Evolutionary conservation across 2,797 vertebrate genomes (phyloP), one percentile per base, ranked within the genome.

Genomic region (Denticeps clupeoides): DNA sequence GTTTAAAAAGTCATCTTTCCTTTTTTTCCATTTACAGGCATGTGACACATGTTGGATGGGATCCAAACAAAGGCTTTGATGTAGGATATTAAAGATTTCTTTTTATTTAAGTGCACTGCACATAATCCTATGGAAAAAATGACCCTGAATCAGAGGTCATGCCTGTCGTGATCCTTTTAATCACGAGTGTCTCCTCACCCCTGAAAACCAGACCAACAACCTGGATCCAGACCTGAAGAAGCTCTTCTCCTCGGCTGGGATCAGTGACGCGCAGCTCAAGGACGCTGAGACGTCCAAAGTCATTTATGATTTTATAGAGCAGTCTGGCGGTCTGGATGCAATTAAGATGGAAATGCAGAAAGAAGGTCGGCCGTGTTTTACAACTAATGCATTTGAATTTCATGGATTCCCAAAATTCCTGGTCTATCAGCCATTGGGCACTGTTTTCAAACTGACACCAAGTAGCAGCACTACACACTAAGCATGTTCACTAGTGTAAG

Each of bases 1-100:
- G 24, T 44, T 27, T 16, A 4, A 29, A 2, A 1, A 21, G 10
- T 16, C 41, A n/a, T 13, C 8, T 49, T 23, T 55, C 24, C 4
- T 35, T 44, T 28, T n/a, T 27, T 16, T 55, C 32, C 18, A 6
- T 31, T 31, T 44, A 28, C 59, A 88, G 86, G 59, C 86, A 88
- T 33, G 73, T 88, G 23, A 78, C 78, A 52, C 86, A 86, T n/a
- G 70, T 87, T 21, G 86, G 86, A 41, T 88, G 84, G 84, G 83
- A 88, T 56, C 84, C 86, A 29, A 69, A 65, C 35, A 45, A 45
- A 48, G 66, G 63, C 16, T 65, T 63, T 59, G 66, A 69, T 53
- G 66, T 69, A 57, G 67, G 64, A 50, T 16, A n/a, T 12, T n/a
- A n/a, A n/a, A n/a, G n/a, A n/a, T n/a, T 11, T 16, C 12, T 3